These are phyloP conservation scores for Chrysotoxum bicinctum DNA, from an alignment of 2,888 invertebrate species.

Conservation along the genomic window DNA sequence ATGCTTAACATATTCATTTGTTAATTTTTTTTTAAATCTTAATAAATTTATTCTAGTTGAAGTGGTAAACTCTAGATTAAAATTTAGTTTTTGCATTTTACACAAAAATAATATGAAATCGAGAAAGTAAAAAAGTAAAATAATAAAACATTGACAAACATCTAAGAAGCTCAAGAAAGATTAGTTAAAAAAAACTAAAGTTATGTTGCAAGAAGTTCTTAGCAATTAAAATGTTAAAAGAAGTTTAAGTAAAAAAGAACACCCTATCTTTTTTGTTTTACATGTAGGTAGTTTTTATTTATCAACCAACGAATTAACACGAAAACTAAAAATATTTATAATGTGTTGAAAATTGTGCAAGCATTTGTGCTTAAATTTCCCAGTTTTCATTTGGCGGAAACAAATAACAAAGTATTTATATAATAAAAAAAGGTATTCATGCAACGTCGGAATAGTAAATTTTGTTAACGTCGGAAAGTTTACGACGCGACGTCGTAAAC, in stretches of 20 bases:
- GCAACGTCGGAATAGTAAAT: no score
- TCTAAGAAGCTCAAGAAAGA: slow-evolving; percentile 64
- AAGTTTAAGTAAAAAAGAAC: background rate
- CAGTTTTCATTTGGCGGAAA: no score
- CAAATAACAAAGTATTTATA: no score
- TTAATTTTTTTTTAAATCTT: slow-evolving; percentile 23
- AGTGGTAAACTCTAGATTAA: slow-evolving; percentile 56
- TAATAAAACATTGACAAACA: slow-evolving; percentile 57
- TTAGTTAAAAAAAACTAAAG: slow-evolving; percentile 35
- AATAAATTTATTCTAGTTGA: slow-evolving; percentile 40
- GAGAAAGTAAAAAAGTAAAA: slow-evolving; percentile 21
- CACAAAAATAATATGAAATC: slow-evolving; percentile 20
- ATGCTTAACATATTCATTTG: slow-evolving; percentile 52
- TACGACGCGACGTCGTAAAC: no score
- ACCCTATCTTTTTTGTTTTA: background rate
- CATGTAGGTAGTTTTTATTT: background rate
- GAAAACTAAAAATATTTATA: background rate
- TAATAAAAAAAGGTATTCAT: no score
- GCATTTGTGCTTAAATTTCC: background rate
- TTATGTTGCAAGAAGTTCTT: slow-evolving; percentile 38
- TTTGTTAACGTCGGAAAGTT: no score
- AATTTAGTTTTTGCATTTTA: slow-evolving; percentile 57
- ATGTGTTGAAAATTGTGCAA: background rate
- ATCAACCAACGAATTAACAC: background rate
- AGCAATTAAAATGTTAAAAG: background rate